Evolutionary conservation across 92 coral and sea anemone genomes (phyloP).

Genomic region (Diadumene lineata): DNA sequence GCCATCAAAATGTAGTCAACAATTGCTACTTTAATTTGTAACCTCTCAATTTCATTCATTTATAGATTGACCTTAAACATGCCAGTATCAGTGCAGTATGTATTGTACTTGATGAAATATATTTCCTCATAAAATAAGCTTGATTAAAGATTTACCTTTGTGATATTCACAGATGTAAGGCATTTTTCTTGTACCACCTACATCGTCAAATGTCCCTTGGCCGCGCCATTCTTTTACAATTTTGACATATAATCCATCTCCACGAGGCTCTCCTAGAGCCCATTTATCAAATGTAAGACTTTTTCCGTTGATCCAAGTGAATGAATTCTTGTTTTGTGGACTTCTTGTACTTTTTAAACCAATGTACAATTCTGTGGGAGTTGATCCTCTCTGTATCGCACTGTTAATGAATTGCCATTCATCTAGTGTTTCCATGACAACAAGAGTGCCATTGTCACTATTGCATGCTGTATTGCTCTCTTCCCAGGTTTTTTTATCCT

Average conservation of each 20-base stretch:
- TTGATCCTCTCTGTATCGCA: not conserved
- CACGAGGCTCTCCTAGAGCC: not conserved
- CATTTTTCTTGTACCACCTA: not conserved
- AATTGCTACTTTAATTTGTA: no score
- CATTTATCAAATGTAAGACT: not conserved
- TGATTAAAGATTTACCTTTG: no score
- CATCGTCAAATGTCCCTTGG: no score
- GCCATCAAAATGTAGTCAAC: no score
- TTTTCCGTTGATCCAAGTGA: constrained; percentile 1
- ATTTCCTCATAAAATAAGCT: no score
- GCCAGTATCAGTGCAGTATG: no score
- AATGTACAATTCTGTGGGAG: constrained; percentile 5
- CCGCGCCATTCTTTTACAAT: no score
- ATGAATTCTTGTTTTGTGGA: not conserved
- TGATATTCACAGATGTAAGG: not conserved
- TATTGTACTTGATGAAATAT: no score
- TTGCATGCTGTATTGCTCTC: not conserved
- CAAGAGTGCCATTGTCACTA: not conserved
- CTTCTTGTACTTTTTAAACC: no score
- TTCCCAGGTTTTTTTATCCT: not conserved
- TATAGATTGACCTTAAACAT: no score
- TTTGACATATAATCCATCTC: not conserved
- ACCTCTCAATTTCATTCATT: no score
- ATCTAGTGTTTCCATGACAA: constrained; percentile 14
- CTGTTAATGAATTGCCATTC: constrained; percentile 14